phyloP scores from a whole-genome alignment of 2,113 vertebrate genomes.

The Eurystomus gularis region DNA sequence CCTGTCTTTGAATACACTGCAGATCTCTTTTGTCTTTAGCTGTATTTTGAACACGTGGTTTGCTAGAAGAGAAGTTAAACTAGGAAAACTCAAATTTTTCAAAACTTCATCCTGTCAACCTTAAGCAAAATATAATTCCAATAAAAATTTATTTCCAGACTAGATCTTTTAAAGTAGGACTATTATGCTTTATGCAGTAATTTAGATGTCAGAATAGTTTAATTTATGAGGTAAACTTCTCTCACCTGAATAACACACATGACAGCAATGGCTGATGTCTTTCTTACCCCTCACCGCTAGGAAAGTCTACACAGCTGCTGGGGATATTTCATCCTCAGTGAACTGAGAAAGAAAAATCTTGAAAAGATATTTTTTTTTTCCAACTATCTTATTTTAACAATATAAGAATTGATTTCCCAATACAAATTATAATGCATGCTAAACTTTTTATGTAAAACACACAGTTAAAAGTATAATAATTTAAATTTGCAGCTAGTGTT shows the following conservation, averaged over 20 bases:
- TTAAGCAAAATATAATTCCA: constrained; percentile 15
- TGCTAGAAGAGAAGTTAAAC: background rate
- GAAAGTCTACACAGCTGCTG: background rate
- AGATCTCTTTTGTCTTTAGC: background rate
- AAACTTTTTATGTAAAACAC: background rate
- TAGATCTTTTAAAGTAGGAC: background rate
- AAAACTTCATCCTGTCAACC: background rate
- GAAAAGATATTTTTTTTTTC: background rate
- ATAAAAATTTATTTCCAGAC: background rate
- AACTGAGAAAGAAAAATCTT: background rate
- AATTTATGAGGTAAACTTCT: constrained; percentile 31
- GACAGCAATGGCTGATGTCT: background rate
- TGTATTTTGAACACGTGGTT: background rate
- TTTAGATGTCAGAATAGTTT: constrained; percentile 11
- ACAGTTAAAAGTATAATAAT: background rate
- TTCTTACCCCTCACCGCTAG: background rate
- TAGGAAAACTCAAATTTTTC: constrained; percentile 9
- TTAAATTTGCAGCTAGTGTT: background rate
- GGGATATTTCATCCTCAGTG: background rate
- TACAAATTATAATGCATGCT: background rate
- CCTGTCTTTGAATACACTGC: background rate
- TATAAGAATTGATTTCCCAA: background rate
- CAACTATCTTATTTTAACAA: background rate
- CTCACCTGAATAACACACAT: background rate
- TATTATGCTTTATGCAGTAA: background rate